Evolutionary conservation across 2,113 vertebrate genomes (phyloP).

Genomic region (Anarhynchus alexandrinus): DNA sequence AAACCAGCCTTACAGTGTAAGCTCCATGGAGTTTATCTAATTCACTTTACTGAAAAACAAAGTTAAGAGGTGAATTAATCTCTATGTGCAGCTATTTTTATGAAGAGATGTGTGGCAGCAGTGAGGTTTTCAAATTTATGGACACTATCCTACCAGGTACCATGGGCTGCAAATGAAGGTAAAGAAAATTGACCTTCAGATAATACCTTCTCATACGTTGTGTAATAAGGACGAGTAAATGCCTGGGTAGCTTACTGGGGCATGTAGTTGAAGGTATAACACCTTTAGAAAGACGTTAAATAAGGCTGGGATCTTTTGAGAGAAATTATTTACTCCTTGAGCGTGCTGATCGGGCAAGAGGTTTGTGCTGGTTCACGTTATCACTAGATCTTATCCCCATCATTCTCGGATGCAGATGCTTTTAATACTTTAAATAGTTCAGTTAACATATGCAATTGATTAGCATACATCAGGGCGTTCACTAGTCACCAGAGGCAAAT

Average conservation of each 20-base stretch:
- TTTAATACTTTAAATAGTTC: neutral
- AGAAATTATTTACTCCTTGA: neutral
- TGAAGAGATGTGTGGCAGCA: neutral
- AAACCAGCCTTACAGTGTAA: neutral
- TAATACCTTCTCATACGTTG: neutral
- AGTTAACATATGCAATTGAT: neutral
- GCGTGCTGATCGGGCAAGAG: accelerated
- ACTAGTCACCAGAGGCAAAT: neutral
- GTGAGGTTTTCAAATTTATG: neutral
- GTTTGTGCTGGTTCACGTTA: neutral
- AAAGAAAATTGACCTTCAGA: neutral
- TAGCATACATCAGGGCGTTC: neutral
- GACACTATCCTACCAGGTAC: neutral
- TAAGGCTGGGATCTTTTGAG: neutral
- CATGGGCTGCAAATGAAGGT: neutral
- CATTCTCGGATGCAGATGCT: neutral
- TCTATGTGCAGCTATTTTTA: neutral
- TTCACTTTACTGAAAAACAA: neutral
- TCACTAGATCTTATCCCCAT: neutral
- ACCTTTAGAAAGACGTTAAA: neutral
- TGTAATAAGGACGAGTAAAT: neutral
- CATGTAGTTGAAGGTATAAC: neutral
- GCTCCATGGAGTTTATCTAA: neutral
- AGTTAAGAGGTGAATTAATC: neutral
- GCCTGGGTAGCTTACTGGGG: neutral